phyloP scores from a whole-genome alignment of 2,888 invertebrate genomes.

The Ophonus ardosiacus region DNA sequence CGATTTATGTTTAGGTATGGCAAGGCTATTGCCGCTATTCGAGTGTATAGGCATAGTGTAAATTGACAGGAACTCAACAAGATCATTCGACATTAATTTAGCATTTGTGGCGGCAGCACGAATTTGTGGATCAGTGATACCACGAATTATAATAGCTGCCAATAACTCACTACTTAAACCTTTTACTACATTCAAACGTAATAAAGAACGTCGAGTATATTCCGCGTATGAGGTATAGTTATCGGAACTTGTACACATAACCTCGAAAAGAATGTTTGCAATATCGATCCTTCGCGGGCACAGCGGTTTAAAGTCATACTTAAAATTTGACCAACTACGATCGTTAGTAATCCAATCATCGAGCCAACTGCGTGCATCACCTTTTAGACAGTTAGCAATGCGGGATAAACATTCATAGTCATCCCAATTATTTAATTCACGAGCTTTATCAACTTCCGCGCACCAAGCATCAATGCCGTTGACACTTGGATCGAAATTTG shows the following conservation, averaged over 20 bases:
- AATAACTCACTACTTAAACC: background rate
- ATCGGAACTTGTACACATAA: background rate
- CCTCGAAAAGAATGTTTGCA: background rate
- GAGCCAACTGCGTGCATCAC: background rate
- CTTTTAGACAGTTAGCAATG: background rate
- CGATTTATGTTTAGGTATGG: background rate
- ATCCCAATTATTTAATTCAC: background rate
- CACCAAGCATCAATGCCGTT: background rate
- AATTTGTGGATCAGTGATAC: conserved; percentile 6
- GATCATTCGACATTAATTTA: background rate
- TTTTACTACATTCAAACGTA: background rate
- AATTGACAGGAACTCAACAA: background rate
- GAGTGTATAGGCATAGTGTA: background rate
- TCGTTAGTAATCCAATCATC: background rate
- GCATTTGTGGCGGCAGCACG: background rate
- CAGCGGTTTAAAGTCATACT: background rate
- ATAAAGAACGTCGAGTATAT: background rate
- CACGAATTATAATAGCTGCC: conserved; percentile 2
- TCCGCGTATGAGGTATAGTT: background rate
- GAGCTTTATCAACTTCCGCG: background rate
- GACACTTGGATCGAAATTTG: background rate
- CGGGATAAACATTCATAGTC: background rate
- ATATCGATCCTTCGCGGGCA: background rate
- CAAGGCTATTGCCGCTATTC: background rate
- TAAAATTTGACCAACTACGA: background rate